A percentile compares a stretch with the other conserved stretches of the same genome.
Conservation (phyloP, 2,797 vertebrate species). For the Melanotaenia pygmaea region DNA sequence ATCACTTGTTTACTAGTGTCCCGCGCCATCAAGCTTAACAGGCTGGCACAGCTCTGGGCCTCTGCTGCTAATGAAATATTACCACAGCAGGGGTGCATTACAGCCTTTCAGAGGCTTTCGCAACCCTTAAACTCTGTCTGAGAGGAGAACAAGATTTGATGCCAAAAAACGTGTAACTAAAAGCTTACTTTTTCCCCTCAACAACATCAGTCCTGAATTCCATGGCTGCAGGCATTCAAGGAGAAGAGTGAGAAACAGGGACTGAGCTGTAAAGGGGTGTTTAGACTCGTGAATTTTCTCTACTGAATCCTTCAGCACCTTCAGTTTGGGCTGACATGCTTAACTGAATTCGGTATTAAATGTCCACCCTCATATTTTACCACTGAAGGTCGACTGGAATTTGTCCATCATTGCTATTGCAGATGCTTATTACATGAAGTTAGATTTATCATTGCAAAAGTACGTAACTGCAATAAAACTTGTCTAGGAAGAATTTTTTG, state of each 20-base stretch:
- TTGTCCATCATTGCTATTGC: slow-evolving; percentile 52
- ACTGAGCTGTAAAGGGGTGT: slow-evolving; percentile 19
- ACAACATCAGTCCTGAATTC: slow-evolving; percentile 58
- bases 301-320: slow-evolving; percentile 69
- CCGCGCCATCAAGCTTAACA: slow-evolving; percentile 41
- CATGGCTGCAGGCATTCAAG: slow-evolving; percentile 53
- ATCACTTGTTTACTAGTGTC: slow-evolving; percentile 45
- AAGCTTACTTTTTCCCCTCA: slow-evolving; percentile 36
- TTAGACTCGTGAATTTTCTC: slow-evolving; percentile 32
- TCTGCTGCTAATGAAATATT: slow-evolving; percentile 57
- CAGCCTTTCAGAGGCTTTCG: slow-evolving; percentile 58
- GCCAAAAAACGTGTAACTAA: slow-evolving; percentile 74
- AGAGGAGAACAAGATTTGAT: slow-evolving; percentile 60
- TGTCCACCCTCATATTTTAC: slow-evolving; percentile 56
- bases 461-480: slow-evolving; percentile 40
- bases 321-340: slow-evolving; percentile 48
- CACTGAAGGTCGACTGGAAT: slow-evolving; percentile 52
- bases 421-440: slow-evolving; percentile 62
- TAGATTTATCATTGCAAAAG: slow-evolving; percentile 35
- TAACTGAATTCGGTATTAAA: slow-evolving; percentile 58
- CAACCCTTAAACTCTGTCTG: slow-evolving; percentile 56
- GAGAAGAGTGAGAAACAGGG: slow-evolving; percentile 37
- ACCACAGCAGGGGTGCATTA: slow-evolving; percentile 45
- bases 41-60: slow-evolving; percentile 19
- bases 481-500: slow-evolving; percentile 12